Evolutionary conservation across 2,888 invertebrate genomes (phyloP), one percentile per base, ranked within the genome.

Genomic region (Agrypnus murinus): DNA sequence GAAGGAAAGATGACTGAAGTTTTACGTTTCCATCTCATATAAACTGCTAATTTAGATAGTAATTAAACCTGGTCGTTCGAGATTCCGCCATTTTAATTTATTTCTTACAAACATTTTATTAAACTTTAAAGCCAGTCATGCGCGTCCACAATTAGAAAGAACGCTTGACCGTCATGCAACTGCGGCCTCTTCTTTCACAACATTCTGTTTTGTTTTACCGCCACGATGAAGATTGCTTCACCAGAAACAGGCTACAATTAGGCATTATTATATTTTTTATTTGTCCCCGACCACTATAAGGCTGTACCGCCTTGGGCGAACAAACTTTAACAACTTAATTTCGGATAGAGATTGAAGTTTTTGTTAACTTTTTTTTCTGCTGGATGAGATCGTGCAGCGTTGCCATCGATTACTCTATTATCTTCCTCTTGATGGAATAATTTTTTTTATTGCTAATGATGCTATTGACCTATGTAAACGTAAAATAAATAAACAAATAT

Each of bases 231-330:
- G 74, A 75, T 75, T 75, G 66, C 71, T 77, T 75, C 68, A 66
- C 73, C 72, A 75, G 62, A 74, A 75, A 73, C 76, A 70, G 72
- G 74, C 77, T 77, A 77, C 77, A 79, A 78, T 79, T 78, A 78
- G 78, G 76, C 76, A 78, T 79, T 78, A 78, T 78, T 77, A 77
- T 77, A 78, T 79, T 78, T 79, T 79, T 78, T 74, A 74, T 75
- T 76, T 75, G 76, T 77, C 75, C 74, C 73, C 72, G 75, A 69
- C 73, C 76, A 73, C 74, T 76, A 74, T 74, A 77, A 76, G 75
- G 77, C 75, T 75, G 78, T 69, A 73, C 77, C 73, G 79, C 79
- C 77, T 71, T 66, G 57, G 66, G 77, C 75, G 72, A 57, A 73
- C 71, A 75, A 75, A 73, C 74, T 74, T 74, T 77, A 77, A 77